Conservation (phyloP, 2,113 vertebrate genomes). For the Chloroceryle aenea region DNA sequence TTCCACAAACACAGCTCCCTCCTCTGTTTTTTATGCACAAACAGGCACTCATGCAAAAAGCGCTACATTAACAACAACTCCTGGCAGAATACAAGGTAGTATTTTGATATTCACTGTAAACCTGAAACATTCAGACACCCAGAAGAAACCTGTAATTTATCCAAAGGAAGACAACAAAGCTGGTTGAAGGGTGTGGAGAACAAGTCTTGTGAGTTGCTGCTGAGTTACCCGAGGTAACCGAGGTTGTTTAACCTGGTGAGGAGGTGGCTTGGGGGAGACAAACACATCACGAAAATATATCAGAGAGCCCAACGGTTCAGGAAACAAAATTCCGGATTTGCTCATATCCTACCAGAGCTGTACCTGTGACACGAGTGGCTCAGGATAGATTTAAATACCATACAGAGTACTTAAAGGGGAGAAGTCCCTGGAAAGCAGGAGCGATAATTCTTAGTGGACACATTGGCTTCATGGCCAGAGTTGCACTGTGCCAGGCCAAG, state of each 20-base stretch:
- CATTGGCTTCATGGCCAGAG: fast-evolving
- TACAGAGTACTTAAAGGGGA: too few relatives aligned
- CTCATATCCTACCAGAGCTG: not conserved
- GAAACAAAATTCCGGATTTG: not conserved
- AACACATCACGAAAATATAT: not conserved
- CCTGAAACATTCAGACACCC: not conserved
- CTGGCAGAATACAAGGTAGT: not conserved
- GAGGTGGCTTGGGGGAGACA: not conserved
- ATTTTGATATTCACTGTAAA: not conserved
- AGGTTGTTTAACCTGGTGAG: not conserved
- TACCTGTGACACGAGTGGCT: fast-evolving
- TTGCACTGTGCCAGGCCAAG: not conserved
- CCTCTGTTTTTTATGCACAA: not conserved
- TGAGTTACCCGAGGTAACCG: not conserved
- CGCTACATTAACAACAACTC: not conserved
- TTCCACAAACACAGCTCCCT: not conserved
- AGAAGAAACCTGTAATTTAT: not conserved
- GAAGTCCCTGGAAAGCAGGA: not conserved
- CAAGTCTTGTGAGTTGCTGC: not conserved
- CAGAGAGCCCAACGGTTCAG: not conserved
- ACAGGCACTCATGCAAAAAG: not conserved
- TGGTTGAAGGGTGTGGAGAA: not conserved
- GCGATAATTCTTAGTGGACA: not conserved
- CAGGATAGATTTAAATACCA: not conserved
- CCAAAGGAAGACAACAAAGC: not conserved